Conservation (phyloP, 2,797 vertebrate species). For the Hypotaenidia philippensis region DNA sequence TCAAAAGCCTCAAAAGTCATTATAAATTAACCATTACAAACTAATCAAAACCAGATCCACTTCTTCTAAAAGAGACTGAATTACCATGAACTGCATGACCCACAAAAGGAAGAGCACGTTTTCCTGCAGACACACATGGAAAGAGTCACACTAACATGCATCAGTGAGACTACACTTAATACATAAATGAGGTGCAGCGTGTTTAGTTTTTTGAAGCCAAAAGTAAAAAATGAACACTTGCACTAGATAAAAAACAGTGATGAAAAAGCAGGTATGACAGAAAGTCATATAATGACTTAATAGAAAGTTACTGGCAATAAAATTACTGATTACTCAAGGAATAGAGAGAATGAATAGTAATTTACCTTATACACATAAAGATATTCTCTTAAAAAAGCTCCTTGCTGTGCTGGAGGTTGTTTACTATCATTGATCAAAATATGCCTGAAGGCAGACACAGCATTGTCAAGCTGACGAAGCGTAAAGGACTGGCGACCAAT, state of each 20-base stretch:
- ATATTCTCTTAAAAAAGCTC: conserved; percentile 94
- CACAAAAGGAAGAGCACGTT: background rate
- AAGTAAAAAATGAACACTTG: background rate
- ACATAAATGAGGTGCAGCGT: background rate
- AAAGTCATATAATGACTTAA: background rate
- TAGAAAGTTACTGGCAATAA: background rate
- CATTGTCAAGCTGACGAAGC: conserved; percentile 89
- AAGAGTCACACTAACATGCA: background rate
- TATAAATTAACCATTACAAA: background rate
- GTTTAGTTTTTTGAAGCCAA: background rate
- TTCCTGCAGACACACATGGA: background rate
- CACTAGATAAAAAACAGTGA: background rate
- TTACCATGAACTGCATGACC: background rate
- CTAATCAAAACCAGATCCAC: background rate
- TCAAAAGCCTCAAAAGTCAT: background rate
- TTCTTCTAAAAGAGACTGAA: background rate
- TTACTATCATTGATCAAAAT: conserved; percentile 96
- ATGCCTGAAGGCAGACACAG: conserved; percentile 92
- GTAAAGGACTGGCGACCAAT: conserved; percentile 97
- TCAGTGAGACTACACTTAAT: background rate
- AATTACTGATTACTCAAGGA: background rate
- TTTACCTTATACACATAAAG: conserved; percentile 95
- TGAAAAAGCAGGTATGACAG: background rate
- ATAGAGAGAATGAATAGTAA: background rate
- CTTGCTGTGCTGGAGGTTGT: conserved; percentile 93